Base-by-base conservation (phyloP, 2,888 invertebrate genomes). In the Allygus modestus region DNA sequence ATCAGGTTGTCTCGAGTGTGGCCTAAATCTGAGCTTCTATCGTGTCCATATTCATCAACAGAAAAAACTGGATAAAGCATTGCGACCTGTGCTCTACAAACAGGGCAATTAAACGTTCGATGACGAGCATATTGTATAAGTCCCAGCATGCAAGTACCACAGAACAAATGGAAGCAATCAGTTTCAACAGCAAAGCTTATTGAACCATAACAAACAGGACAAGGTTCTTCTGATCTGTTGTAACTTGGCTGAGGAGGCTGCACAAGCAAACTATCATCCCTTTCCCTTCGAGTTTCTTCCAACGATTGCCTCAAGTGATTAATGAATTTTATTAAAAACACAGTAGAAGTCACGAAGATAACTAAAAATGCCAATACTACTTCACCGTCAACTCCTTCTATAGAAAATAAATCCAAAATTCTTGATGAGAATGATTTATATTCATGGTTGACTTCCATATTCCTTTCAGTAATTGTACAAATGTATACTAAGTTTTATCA, bases 81-180 rank as follows among this genome's bases (percentile, higher is more conserved):
- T 51, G 37, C 28, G 7, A 79, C 79, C 11, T 58, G 54, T 9
- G 79, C 31, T 31, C 79, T 17, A 58, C 79, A 79, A n/a, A 79
- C 79, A 33, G 79, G 79, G 31, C 79, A 79, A 12, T 26, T 79
- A 12, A 79, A 51, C 2, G 46, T 79, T 58, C 79, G 54, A 31
- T 79, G 79, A 11, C 79, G 79, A 33, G 79, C 79, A 33, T 79
- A 79, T n/a, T 79, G 79, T n/a, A 79, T 54, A 2, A 79, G 79
- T 12, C 79, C 79, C n/a, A 58, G 37, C n/a, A 79, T 31, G 37
- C 79, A 79, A 31, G 79, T 79, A 9, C 79, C 79, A 58, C 79
- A 79, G 31, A 79, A 79, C 28, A 79, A 79, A 79, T 79, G 79
- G 79, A 51, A 79, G 23, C 79, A 79, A 79, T 79, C 79, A 58